Evolutionary conservation across 2,797 vertebrate genomes (phyloP).

Genomic region (Onychomys leucogaster): DNA sequence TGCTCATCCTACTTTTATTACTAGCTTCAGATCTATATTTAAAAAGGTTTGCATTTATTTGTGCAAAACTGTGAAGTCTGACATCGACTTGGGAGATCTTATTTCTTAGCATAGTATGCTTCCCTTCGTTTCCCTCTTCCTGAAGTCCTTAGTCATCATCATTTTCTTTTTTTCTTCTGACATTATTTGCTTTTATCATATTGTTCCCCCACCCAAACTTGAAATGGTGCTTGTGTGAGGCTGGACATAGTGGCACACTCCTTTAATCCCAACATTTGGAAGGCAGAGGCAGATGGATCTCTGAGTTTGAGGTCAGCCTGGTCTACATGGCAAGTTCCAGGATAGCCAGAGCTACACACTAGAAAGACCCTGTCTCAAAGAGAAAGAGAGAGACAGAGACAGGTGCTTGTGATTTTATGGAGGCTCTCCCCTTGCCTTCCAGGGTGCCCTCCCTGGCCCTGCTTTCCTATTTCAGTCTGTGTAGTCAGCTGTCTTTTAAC

Average conservation of each 20-base stretch:
- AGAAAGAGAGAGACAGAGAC: neutral
- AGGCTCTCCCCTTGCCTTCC: neutral
- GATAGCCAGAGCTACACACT: neutral
- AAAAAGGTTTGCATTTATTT: conserved; percentile 47
- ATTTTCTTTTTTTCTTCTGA: neutral
- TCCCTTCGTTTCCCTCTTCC: neutral
- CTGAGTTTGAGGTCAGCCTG: neutral
- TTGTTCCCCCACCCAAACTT: conserved; percentile 32
- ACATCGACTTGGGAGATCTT: neutral
- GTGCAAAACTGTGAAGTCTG: neutral
- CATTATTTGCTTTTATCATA: conserved; percentile 44
- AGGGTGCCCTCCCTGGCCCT: neutral
- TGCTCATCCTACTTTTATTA: neutral
- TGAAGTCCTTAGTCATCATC: neutral
- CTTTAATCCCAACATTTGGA: neutral
- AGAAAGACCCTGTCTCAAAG: neutral
- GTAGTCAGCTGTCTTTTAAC: conserved; percentile 36
- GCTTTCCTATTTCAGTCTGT: conserved; percentile 21
- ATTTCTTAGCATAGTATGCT: conserved; percentile 21
- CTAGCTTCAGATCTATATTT: neutral
- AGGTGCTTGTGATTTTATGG: neutral
- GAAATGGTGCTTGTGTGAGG: neutral
- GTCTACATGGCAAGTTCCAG: neutral
- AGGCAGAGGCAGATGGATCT: neutral
- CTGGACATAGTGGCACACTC: neutral